phyloP scores from a whole-genome alignment of 2,113 vertebrate species.

The Sarotherodon lohbergeri region DNA sequence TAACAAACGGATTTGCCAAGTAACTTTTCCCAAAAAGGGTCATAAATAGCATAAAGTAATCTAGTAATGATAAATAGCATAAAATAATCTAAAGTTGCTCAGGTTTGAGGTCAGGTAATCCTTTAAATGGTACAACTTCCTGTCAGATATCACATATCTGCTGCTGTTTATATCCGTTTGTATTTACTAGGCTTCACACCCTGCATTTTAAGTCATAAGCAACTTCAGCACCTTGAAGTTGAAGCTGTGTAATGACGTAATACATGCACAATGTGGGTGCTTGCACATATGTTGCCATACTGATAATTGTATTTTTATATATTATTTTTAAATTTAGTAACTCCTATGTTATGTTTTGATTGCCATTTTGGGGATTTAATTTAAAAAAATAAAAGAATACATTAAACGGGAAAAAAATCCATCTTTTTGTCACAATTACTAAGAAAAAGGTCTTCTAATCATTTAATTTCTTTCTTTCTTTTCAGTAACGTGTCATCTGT shows the following conservation, averaged over 20 bases:
- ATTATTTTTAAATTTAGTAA: background rate
- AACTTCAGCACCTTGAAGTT: background rate
- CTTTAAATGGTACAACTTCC: background rate
- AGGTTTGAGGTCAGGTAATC: background rate
- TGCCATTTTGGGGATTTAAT: too few species aligned
- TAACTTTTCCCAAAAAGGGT: background rate
- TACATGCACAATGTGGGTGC: background rate
- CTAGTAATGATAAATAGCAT: background rate
- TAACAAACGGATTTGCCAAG: background rate
- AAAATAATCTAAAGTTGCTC: background rate
- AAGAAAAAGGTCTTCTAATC: background rate
- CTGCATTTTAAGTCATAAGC: background rate
- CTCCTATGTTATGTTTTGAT: background rate
- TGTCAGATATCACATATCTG: background rate
- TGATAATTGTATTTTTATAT: background rate
- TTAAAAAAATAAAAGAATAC: background rate
- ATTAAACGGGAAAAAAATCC: background rate
- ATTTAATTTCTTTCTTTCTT: background rate
- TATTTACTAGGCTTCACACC: background rate
- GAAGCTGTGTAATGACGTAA: background rate
- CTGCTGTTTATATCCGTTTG: background rate
- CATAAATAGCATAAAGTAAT: background rate
- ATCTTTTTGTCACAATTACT: background rate
- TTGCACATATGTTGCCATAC: background rate
- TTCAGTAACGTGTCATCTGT: background rate